Conservation (phyloP, 2,888 invertebrate genomes). For the Lasioglossum zephyrum region DNA sequence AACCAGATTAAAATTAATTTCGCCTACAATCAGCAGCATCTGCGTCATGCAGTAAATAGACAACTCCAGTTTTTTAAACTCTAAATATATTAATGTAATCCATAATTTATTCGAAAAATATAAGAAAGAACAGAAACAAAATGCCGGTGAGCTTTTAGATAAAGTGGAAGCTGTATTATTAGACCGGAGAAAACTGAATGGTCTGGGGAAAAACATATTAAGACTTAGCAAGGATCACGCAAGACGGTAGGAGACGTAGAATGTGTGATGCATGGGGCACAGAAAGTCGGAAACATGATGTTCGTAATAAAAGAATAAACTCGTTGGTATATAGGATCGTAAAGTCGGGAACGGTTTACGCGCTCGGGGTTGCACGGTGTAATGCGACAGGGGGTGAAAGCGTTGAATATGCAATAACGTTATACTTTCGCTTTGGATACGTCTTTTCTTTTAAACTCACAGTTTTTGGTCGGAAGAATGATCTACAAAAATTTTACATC, state of each 20-base stretch:
- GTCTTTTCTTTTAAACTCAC: conserved; percentile 16
- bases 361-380: conserved; percentile 65
- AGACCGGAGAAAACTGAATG: background rate
- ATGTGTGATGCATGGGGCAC: conserved; percentile 50
- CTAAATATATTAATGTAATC: too few relatives aligned
- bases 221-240: conserved; percentile 42
- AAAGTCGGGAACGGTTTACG: conserved; percentile 79
- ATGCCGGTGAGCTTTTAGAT: background rate
- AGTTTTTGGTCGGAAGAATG: background rate
- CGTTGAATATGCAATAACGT: conserved; percentile 69
- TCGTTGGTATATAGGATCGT: conserved; percentile 78
- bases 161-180: background rate
- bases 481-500: background rate
- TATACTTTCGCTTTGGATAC: conserved; percentile 42
- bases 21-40: too few relatives aligned
- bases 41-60: background rate
- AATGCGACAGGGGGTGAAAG: conserved; percentile 59
- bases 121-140: background rate
- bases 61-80: background rate
- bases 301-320: conserved; percentile 82
- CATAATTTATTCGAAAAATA: background rate
- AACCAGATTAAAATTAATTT: background rate
- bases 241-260: conserved; percentile 63
- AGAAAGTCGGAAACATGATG: conserved; percentile 68
- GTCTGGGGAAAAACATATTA: conserved; percentile 34